Base-by-base conservation (phyloP, 2,888 invertebrate genomes). In the Sthenelais limicola region DNA sequence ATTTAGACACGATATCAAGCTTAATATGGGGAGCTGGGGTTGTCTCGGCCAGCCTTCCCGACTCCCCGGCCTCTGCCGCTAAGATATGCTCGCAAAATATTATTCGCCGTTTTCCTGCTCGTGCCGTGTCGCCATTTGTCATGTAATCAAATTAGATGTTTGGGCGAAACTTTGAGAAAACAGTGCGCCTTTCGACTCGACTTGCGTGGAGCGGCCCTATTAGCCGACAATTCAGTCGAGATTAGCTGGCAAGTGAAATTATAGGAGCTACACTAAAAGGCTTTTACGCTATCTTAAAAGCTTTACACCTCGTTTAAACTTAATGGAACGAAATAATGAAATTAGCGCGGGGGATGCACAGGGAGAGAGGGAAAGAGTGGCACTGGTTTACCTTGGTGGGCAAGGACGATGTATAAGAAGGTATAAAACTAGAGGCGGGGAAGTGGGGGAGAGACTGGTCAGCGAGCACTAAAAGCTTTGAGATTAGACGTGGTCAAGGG, bases 321-420 rank as follows among this genome's bases (percentile, higher is more conserved):
- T 70, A 70, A 70, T 70, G 70, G 70, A 56, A 54, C 70, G 51
- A 51, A 70, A 70, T 70, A 70, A 70, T 51, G 35, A 70, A 54
- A 70, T 70, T 70, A 70, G 38, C 52, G 70, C 30, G 52, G 56
- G 49, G 18, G 26, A 24, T 26, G 67, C 47, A 21, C 32, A 28
- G 9, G 21, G 67, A 43, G 35, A 33, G 62, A 43, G 28, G 2
- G 38, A 26, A 26, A 24, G 35, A 33, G 62, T 62, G 18, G 62
- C 9, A 24, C 12, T 24, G 33, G 62, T 35, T n/a, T 35, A 43
- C 3, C 38, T 18, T 38, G 33, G 35, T 24, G 24, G 35, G 38
- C 32, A 18, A 35, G 30, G 33, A 21, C n/a, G 56, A 32, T 15
- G 32, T n/a, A 35, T 52, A 7, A n/a, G 56, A n/a, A n/a, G n/a